Evolutionary conservation across 2,888 invertebrate species (phyloP).

Genomic region (Therioaphis trifolii): DNA sequence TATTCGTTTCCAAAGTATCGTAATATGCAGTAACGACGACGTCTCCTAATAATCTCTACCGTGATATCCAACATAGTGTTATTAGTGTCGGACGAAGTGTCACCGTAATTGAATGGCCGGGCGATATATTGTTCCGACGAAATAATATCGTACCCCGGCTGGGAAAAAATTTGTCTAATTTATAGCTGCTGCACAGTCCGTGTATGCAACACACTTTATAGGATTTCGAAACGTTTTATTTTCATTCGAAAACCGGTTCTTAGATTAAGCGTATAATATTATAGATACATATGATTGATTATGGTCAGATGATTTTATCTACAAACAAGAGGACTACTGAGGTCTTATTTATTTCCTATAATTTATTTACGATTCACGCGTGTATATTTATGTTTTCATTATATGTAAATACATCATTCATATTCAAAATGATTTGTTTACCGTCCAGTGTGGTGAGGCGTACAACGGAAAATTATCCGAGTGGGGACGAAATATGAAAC

Average conservation of each 20-base stretch:
- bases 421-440: no score
- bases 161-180: slow-evolving; percentile 27
- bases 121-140: slow-evolving; percentile 18
- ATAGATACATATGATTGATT: slow-evolving; percentile 47
- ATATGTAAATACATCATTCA: slow-evolving; percentile 29
- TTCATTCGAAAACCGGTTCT: slow-evolving; percentile 41
- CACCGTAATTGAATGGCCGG: slow-evolving; percentile 9
- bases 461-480: no score
- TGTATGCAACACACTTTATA: no score
- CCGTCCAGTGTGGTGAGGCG: no score
- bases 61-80: no score
- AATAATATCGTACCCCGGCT: slow-evolving; percentile 4
- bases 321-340: slow-evolving; percentile 40
- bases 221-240: slow-evolving; percentile 37
- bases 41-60: no score
- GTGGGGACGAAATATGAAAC: no score
- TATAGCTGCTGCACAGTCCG: background rate
- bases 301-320: slow-evolving; percentile 46
- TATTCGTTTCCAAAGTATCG: slow-evolving; percentile 1
- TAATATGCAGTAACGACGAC: background rate
- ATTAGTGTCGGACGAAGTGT: background rate
- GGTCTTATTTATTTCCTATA: slow-evolving; percentile 53
- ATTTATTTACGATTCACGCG: slow-evolving; percentile 25
- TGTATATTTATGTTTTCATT: slow-evolving; percentile 25
- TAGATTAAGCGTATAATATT: background rate